These are phyloP conservation scores for Hirudinaria manillensis DNA, from an alignment of 2,888 invertebrate species.

Conservation along the genomic window DNA sequence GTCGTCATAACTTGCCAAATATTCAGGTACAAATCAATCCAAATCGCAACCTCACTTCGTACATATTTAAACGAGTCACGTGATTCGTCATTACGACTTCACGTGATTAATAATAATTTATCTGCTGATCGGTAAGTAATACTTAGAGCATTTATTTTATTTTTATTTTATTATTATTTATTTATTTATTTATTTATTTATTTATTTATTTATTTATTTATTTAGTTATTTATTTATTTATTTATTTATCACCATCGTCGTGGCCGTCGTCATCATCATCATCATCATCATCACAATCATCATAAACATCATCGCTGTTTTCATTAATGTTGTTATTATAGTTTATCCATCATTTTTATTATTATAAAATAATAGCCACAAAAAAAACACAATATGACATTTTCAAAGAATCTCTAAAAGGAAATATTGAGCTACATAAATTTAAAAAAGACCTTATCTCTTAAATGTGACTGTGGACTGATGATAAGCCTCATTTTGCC, in stretches of 20 bases:
- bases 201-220: background rate
- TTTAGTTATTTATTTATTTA: background rate
- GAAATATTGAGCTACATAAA: too few species aligned
- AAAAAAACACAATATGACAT: too few species aligned
- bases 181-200: background rate
- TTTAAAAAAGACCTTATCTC: too few species aligned
- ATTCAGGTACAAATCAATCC: too few species aligned
- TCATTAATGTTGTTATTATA: background rate
- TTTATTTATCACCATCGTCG: background rate
- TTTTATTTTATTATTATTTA: constrained; percentile 1
- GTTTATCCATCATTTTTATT: too few species aligned
- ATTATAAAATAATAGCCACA: too few species aligned
- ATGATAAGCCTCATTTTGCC: background rate
- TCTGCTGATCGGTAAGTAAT: too few species aligned
- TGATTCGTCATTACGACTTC: background rate
- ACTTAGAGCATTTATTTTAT: too few species aligned
- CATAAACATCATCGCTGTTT: background rate
- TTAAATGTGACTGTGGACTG: background rate
- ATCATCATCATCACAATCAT: background rate
- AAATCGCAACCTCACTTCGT: background rate
- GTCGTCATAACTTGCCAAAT: too few species aligned
- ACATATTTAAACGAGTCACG: background rate
- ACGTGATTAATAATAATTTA: background rate
- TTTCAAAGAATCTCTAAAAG: too few species aligned
- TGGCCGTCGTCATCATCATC: background rate